A percentile compares a stretch with the other conserved stretches of the same genome.
phyloP scores from a whole-genome alignment of 1,140 invertebrate species.

The Brachionus sp. region DNA sequence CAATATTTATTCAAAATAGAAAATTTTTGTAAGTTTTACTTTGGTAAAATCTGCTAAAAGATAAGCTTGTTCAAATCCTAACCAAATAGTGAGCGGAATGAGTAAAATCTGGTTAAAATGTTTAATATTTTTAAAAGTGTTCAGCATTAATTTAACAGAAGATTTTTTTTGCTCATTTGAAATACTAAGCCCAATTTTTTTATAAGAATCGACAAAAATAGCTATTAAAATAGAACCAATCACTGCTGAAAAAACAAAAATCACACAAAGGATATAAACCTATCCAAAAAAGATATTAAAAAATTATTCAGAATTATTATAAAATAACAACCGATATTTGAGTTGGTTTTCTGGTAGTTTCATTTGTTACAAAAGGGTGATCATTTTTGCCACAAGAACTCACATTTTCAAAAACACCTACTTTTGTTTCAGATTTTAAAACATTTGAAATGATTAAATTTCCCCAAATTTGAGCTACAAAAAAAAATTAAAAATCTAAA shows the following conservation, averaged over 20 bases:
- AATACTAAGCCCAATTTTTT: slow-evolving; percentile 47
- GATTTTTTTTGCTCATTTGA: slow-evolving; percentile 43
- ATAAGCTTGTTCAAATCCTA: slow-evolving; percentile 93
- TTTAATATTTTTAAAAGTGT: slow-evolving; percentile 66
- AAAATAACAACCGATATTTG: slow-evolving; percentile 46
- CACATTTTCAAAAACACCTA: not conserved
- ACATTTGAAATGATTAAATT: slow-evolving; percentile 86
- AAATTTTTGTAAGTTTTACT: slow-evolving; percentile 52
- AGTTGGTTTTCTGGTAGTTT: slow-evolving; percentile 26
- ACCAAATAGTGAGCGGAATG: slow-evolving; percentile 90
- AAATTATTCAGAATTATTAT: not conserved
- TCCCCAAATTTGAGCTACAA: slow-evolving; percentile 66
- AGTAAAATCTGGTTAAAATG: slow-evolving; percentile 76
- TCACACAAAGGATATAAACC: slow-evolving; percentile 70
- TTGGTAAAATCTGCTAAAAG: slow-evolving; percentile 88
- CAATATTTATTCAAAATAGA: slow-evolving; percentile 38
- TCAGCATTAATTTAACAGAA: not conserved
- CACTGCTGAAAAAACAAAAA: slow-evolving; percentile 80
- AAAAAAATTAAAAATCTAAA: not conserved
- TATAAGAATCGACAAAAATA: slow-evolving; percentile 72
- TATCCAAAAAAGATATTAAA: not conserved
- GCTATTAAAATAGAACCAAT: slow-evolving; percentile 78
- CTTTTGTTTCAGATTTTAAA: slow-evolving; percentile 62
- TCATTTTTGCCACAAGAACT: not conserved
- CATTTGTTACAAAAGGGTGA: not conserved